Conservation (phyloP, 2,888 invertebrate species). For the Mellilla xanthometata region DNA sequence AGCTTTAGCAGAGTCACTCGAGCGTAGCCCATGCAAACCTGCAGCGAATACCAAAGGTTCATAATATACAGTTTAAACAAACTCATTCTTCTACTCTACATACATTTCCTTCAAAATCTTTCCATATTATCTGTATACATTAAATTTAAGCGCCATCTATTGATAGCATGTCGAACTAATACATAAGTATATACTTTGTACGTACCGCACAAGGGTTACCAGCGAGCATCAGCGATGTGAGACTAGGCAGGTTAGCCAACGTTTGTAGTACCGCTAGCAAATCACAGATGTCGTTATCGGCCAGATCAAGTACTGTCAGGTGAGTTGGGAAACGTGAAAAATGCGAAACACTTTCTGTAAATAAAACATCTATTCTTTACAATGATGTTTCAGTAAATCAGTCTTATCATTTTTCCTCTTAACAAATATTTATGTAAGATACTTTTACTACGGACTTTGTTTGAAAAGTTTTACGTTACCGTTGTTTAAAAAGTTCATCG, state of each 20-base stretch:
- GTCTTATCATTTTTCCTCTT: too few species aligned
- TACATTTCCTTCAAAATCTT: too few species aligned
- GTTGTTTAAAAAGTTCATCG: conserved; percentile 64
- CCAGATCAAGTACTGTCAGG: conserved; percentile 72
- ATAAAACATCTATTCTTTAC: too few species aligned
- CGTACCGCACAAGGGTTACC: conserved; percentile 84
- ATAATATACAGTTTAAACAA: too few species aligned
- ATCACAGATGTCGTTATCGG: conserved; percentile 82
- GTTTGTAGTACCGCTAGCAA: conserved; percentile 62
- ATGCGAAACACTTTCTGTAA: conserved; percentile 47
- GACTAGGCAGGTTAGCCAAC: conserved; percentile 53
- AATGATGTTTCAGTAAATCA: too few species aligned
- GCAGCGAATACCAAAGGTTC: too few species aligned
- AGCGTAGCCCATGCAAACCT: conserved; percentile 77
- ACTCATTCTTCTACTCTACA: too few species aligned
- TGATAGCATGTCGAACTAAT: conserved; percentile 11
- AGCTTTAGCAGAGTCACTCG: conserved; percentile 58
- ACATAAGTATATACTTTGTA: conserved; percentile 10
- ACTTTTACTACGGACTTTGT: too few species aligned
- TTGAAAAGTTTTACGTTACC: too few species aligned
- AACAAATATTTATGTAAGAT: too few species aligned
- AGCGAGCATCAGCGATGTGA: conserved; percentile 70
- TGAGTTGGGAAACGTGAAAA: conserved; percentile 46
- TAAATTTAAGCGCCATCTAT: conserved; percentile 58
- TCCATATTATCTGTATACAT: too few species aligned